Percentiles rank a stretch among this genome's conserved stretches.
Conservation (phyloP, 2,797 vertebrate genomes). For the Gymnocypris eckloni region DNA sequence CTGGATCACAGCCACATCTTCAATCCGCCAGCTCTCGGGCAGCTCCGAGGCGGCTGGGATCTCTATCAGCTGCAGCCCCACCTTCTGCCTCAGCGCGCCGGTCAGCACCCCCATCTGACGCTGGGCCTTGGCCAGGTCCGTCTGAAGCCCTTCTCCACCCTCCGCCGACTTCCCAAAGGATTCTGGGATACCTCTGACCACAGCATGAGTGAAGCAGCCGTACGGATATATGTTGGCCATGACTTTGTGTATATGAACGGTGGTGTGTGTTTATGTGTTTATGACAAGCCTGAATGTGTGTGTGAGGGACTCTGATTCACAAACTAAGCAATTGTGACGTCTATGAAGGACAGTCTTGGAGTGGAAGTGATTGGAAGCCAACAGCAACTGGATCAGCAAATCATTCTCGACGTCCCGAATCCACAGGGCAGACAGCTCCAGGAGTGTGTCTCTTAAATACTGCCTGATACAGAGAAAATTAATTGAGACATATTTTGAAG, state of each 20-base stretch:
- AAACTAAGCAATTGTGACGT: not conserved
- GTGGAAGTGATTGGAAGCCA: not conserved
- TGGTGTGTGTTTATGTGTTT: not conserved
- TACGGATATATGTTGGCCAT: conserved; percentile 81
- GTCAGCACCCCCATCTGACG: conserved; percentile 90
- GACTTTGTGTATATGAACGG: not conserved
- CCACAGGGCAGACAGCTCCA: not conserved
- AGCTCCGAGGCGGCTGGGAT: conserved; percentile 84
- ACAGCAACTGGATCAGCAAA: not conserved
- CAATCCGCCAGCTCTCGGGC: conserved; percentile 86
- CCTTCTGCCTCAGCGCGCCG: conserved; percentile 89
- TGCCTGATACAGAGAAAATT: conserved; percentile 46
- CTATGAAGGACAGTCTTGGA: not conserved
- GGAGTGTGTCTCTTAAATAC: conserved; percentile 3
- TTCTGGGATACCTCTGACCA: conserved; percentile 86
- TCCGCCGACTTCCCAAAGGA: conserved; percentile 78
- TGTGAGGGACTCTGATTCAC: conserved; percentile 5
- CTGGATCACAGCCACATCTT: conserved; percentile 87
- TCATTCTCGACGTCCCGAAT: not conserved
- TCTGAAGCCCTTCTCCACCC: conserved; percentile 57
- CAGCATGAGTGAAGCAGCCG: conserved; percentile 88
- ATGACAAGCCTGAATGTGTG: not conserved
- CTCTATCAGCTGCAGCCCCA: conserved; percentile 91
- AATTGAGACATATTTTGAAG: not conserved
- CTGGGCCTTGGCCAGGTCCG: conserved; percentile 88